Percentiles rank a stretch among this genome's conserved stretches.
These are phyloP conservation scores for Apogon talboti DNA, from an alignment of 2,797 vertebrate genomes.

Conservation along the genomic window DNA sequence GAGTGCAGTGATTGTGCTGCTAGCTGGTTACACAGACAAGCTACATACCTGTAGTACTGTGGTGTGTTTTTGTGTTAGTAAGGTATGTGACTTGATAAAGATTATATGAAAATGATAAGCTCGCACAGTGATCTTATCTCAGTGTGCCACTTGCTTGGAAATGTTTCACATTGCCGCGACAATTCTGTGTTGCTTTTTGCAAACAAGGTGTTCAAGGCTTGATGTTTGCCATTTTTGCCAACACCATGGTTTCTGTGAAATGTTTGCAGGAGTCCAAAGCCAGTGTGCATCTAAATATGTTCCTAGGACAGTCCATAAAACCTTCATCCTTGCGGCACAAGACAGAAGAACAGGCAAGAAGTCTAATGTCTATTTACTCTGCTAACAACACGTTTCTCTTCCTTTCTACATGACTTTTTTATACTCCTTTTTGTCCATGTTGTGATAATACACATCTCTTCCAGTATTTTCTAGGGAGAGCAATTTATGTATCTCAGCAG, in stretches of 20 bases:
- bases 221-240: conserved; percentile 47
- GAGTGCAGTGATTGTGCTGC: conserved; percentile 44
- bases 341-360: conserved; percentile 51
- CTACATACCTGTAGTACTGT: conserved; percentile 29
- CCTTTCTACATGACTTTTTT: conserved; percentile 1
- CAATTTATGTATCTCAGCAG: conserved; percentile 40
- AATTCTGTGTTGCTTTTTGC: conserved; percentile 31
- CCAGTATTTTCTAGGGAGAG: conserved; percentile 40
- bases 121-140: conserved; percentile 32
- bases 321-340: conserved; percentile 47
- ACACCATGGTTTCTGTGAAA: conserved; percentile 36
- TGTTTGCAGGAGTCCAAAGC: conserved; percentile 49
- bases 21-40: conserved; percentile 41
- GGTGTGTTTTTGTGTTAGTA: conserved; percentile 13
- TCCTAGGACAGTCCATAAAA: conserved; percentile 48
- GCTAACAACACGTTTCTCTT: conserved; percentile 32
- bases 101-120: conserved; percentile 19
- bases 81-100: conserved; percentile 11
- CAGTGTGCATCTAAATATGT: conserved; percentile 45
- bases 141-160: conserved; percentile 30
- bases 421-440: conserved; percentile 31
- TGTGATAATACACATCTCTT: conserved; percentile 56
- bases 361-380: conserved; percentile 58
- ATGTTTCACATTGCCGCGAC: neutral
- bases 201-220: conserved; percentile 18